A percentile compares a stretch with the other conserved stretches of the same genome.
These are phyloP conservation scores for Ceuthmochares aereus DNA, from an alignment of 2,113 vertebrate species.

Conservation along the genomic window DNA sequence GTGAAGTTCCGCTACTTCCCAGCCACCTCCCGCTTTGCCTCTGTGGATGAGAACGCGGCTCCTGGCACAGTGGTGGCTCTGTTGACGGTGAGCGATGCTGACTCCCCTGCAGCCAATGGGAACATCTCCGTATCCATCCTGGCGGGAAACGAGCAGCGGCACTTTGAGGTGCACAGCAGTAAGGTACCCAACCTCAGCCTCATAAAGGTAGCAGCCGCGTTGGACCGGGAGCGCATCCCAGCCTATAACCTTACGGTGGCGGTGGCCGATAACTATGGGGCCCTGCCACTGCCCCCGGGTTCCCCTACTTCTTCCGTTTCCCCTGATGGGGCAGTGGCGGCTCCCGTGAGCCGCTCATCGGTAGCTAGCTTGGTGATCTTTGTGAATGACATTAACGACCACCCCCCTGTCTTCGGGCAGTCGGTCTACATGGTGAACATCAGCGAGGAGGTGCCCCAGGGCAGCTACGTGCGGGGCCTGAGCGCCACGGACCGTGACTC, in stretches of 20 bases:
- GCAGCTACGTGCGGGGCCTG: conserved; percentile 94
- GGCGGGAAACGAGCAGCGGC: conserved; percentile 93
- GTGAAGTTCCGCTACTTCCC: conserved; percentile 95
- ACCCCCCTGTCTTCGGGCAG: conserved; percentile 92
- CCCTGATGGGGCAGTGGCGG: background rate
- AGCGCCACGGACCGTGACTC: conserved; percentile 96
- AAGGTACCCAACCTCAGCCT: conserved; percentile 95
- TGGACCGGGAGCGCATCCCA: conserved; percentile 94
- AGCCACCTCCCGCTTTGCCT: conserved; percentile 93
- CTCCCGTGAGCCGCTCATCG: conserved; percentile 86
- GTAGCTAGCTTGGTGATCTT: conserved; percentile 96
- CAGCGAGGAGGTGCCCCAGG: conserved; percentile 91
- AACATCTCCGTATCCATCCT: conserved; percentile 96
- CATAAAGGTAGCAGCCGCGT: conserved; percentile 93
- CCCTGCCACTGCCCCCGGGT: background rate
- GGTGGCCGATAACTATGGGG: conserved; percentile 86
- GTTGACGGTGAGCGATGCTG: conserved; percentile 93
- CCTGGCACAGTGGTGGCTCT: conserved; percentile 95
- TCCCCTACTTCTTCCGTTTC: background rate
- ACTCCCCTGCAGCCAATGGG: conserved; percentile 91
- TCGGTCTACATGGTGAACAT: conserved; percentile 88
- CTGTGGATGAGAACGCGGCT: conserved; percentile 94
- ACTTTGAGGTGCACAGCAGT: conserved; percentile 97
- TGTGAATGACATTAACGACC: conserved; percentile 97
- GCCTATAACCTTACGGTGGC: conserved; percentile 97